These are phyloP conservation scores for Callopanchax toddi DNA, from an alignment of 2,113 vertebrate genomes.

Conservation along the genomic window DNA sequence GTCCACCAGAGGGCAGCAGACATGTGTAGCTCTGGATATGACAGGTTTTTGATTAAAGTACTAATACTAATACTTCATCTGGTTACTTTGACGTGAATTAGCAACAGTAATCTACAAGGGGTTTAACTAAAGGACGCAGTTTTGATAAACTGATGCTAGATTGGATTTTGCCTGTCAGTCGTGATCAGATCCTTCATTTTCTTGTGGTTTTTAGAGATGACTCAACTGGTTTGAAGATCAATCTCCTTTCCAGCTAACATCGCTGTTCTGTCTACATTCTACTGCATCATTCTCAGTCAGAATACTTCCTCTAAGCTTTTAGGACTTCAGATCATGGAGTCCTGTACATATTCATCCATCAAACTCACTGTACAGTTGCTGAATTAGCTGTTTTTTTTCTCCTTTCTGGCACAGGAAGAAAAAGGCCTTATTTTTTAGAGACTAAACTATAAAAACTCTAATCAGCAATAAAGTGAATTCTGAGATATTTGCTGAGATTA, in stretches of 20 bases:
- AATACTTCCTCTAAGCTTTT: slow-evolving; percentile 15
- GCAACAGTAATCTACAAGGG: no score
- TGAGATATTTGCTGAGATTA: slow-evolving; percentile 78
- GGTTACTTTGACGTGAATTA: no score
- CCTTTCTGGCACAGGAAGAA: background rate
- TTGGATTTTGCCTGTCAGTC: no score
- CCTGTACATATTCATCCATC: slow-evolving; percentile 5
- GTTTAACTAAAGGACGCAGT: no score
- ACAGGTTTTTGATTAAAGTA: no score
- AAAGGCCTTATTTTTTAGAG: no score
- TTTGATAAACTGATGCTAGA: no score
- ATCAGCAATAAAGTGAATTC: slow-evolving; percentile 63
- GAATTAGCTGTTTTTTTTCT: slow-evolving; percentile 30
- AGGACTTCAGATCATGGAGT: slow-evolving; percentile 6
- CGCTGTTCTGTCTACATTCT: background rate
- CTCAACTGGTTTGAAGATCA: slow-evolving; percentile 38
- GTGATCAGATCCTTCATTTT: no score
- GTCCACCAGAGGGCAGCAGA: no score
- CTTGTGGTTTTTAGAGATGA: no score
- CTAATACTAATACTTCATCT: no score
- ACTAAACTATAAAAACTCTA: slow-evolving; percentile 55
- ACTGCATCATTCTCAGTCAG: slow-evolving; percentile 15
- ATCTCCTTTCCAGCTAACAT: slow-evolving; percentile 31
- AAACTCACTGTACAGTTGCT: slow-evolving; percentile 20
- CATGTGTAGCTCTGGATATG: no score